Evolutionary conservation across 2,797 vertebrate genomes (phyloP), one percentile per base, ranked within the genome.

Genomic region (Champsocephalus esox): DNA sequence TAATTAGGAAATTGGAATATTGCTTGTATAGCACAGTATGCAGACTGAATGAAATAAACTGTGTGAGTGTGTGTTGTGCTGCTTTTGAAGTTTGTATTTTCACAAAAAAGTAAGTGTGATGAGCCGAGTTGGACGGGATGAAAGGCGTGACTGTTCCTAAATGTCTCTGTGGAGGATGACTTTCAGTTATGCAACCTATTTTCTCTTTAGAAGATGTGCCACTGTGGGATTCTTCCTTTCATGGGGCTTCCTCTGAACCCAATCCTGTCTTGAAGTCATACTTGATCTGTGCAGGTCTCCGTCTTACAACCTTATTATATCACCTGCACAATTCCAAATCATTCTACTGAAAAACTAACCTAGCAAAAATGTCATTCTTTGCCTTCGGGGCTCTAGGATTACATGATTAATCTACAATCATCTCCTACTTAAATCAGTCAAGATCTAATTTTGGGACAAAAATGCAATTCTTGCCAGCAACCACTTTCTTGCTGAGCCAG

Each of bases 341-440:
- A 66, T 69, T 77, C 43, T n/a, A 49, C 66, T 49, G 63, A 77
- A 86, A 81, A 72, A 74, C 21, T 81, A 88, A 89, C 90, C 84
- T 80, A 66, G 28, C 9, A 66, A 79, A 75, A 75, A 77, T 73
- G 83, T 89, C 75, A 81, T 50, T 49, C 62, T 71, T 84, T 85
- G 82, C 84, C 84, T 83, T 79, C 77, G 82, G 84, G 87, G 83
- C 48, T 60, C 55, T 61, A 73, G 84, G 86, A 92, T 92, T 93
- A 91, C 88, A 90, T 66, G 67, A 87, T 81, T 89, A 89, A 92
- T 88, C 83, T 81, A 66, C 77, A 89, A 88, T 92, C 88, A 85
- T 87, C 87, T 88, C 68, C 79, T 75, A 59, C 81, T 92, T 89
- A 90, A 86, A 90, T 91, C 88, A 88, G 75, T 90, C 78, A 43